A percentile compares a stretch with the other conserved stretches of the same genome.
Evolutionary conservation across 2,888 invertebrate genomes (phyloP).

Genomic region (Atethmia centrago): DNA sequence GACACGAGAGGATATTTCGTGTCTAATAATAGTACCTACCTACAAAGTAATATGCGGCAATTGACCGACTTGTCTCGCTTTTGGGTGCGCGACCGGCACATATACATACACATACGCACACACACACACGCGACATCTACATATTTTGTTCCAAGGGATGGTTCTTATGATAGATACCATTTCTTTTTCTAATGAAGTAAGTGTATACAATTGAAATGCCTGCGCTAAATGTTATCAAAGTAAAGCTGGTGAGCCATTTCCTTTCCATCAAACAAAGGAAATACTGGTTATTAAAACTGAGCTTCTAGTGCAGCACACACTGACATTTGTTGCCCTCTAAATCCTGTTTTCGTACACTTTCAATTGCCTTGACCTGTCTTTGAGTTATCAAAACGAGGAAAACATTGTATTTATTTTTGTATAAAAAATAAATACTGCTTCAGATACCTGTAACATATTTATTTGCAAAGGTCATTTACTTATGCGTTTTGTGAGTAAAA

Average conservation of each 20-base stretch:
- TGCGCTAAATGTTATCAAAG: background rate
- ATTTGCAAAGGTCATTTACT: background rate
- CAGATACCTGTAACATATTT: background rate
- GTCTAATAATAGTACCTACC: background rate
- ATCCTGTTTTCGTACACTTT: conserved; percentile 19
- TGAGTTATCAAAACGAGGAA: conserved; percentile 37
- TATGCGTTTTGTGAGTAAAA: background rate
- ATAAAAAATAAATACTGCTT: background rate
- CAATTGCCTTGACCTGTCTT: conserved; percentile 52
- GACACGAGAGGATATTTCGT: conserved; percentile 15
- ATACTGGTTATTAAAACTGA: background rate
- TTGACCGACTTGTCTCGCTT: background rate
- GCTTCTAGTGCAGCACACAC: conserved; percentile 4
- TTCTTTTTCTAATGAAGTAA: background rate
- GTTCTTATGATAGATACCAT: background rate
- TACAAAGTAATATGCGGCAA: background rate
- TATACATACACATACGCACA: too few species aligned
- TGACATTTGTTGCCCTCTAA: conserved; percentile 36
- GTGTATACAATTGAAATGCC: background rate
- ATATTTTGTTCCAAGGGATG: background rate
- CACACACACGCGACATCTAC: background rate
- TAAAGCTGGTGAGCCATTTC: background rate
- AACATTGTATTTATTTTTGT: conserved; percentile 1
- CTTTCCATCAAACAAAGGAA: conserved; percentile 17
- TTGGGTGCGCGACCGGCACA: background rate